Base-by-base conservation (phyloP, 2,888 invertebrate species). In the Lacanobia wlatinum region DNA sequence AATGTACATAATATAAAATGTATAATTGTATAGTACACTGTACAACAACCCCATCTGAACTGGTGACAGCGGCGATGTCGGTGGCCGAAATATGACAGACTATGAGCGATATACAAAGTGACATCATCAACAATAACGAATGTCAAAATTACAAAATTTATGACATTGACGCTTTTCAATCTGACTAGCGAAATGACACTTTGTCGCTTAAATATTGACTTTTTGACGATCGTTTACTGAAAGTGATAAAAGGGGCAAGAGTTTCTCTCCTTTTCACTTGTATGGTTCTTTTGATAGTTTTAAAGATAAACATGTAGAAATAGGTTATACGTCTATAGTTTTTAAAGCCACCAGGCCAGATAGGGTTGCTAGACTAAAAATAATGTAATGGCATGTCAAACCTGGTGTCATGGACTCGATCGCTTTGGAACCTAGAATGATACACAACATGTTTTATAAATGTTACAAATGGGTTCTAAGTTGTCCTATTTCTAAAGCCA, bases 341-440 rank as follows among this genome's bases (percentile, higher is more conserved):
- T n/a, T 2, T n/a, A 59, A 40, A 21, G 21, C 8, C 40, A 40
- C 40, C 12, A 16, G 16, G 14, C 3, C 14, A 59, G 16, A 59
- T 59, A 5, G 40, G 59, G 21, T 59, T 40, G 40, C 21, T 40
- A 38, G 8, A 16, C 10, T 40, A 48, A 12, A 28, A 16, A 65
- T 70, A 66, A 76, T 82, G 80, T 53, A 77, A 79, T 87, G 83
- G n/a, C 43, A 90, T 90, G 89, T 90, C 94, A 84, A 93, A 95
- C 95, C 95, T 95, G 73, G 90, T 87, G 82, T 94, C 94, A 87
- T 90, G 93, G 43, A 94, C 94, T 61, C 87, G 90, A 77, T 90
- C 90, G 84, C 94, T 94, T 92, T 94, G 95, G 83, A 90, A 94
- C 92, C 91, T 90, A 90, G 79, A 90, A 88, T 90, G 86, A 84